Evolutionary conservation across 2,888 invertebrate genomes (phyloP).

Genomic region (Leptopterna dolabrata): DNA sequence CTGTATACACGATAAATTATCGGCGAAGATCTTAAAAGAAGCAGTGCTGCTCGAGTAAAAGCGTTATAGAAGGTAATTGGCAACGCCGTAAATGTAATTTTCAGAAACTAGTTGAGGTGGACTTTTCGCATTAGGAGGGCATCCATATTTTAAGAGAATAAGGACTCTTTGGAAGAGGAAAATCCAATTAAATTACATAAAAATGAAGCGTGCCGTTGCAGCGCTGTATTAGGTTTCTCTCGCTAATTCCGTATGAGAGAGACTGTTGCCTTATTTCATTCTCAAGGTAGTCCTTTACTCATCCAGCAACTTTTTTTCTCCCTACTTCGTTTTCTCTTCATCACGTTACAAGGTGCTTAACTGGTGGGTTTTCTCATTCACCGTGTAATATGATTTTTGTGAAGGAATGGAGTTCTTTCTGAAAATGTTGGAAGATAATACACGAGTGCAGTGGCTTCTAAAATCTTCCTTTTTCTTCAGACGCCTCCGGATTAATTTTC

Average conservation of each 20-base stretch:
- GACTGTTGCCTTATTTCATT: neutral
- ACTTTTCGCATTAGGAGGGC: neutral
- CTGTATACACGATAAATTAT: too few species aligned
- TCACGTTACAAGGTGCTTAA: slow-evolving; percentile 23
- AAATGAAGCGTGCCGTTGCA: neutral
- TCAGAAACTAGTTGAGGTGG: neutral
- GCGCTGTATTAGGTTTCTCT: slow-evolving; percentile 12
- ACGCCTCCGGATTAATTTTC: too few species aligned
- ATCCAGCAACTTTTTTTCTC: neutral
- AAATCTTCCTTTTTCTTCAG: too few species aligned
- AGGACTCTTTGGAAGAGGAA: too few species aligned
- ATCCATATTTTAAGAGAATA: too few species aligned
- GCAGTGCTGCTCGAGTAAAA: slow-evolving; percentile 8
- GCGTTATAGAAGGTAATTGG: neutral
- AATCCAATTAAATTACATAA: too few species aligned
- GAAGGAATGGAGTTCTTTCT: too few species aligned
- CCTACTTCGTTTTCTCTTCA: neutral
- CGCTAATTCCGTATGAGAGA: neutral
- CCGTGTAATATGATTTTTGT: neutral
- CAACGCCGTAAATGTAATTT: neutral
- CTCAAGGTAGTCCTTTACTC: neutral
- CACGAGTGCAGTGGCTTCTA: too few species aligned
- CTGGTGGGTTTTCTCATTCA: slow-evolving; percentile 17
- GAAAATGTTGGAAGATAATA: too few species aligned
- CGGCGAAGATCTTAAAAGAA: too few species aligned